Conservation (phyloP, 2,888 invertebrate species). For the Platerodrilus igneus region DNA sequence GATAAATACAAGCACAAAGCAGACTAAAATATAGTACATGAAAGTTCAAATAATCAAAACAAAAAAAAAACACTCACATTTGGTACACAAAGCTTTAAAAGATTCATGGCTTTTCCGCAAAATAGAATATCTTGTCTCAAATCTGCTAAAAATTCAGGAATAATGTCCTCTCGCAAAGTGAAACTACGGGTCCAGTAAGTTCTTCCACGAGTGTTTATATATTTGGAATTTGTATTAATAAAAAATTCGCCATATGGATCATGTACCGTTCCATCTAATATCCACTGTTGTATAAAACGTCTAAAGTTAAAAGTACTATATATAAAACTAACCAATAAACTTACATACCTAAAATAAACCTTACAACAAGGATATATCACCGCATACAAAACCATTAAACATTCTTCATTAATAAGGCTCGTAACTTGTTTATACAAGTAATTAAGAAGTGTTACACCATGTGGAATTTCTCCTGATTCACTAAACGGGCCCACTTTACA, state of each 20-base stretch:
- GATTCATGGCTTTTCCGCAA: conserved; percentile 70
- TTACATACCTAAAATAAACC: conserved; percentile 41
- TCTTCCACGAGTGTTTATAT: conserved; percentile 58
- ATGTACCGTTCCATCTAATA: conserved; percentile 77
- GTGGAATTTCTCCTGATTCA: conserved; percentile 36
- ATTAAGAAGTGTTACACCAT: conserved; percentile 59
- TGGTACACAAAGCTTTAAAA: conserved; percentile 66
- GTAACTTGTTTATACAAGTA: conserved; percentile 62
- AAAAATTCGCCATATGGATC: conserved; percentile 83
- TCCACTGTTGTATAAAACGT: conserved; percentile 75
- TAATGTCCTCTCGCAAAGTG: conserved; percentile 49
- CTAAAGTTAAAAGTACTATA: conserved; percentile 28
- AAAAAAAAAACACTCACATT: conserved; percentile 58
- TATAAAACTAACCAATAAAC: conserved; percentile 5
- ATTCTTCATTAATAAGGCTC: conserved; percentile 53
- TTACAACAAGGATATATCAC: conserved; percentile 45
- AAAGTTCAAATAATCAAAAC: conserved; percentile 8
- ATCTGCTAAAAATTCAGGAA: conserved; percentile 66
- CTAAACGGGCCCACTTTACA: conserved; percentile 49
- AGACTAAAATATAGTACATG: conserved; percentile 35
- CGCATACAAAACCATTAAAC: conserved; percentile 54
- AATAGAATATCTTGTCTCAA: conserved; percentile 62
- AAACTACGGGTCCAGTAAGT: conserved; percentile 67
- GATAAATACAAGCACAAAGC: conserved; percentile 39
- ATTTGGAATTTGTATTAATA: conserved; percentile 64